Percentiles rank a stretch among this genome's conserved stretches.
Evolutionary conservation across 35 echinoderm and acorn worm species (phyloP).

Genomic region (Heliocidaris erythrogramma): DNA sequence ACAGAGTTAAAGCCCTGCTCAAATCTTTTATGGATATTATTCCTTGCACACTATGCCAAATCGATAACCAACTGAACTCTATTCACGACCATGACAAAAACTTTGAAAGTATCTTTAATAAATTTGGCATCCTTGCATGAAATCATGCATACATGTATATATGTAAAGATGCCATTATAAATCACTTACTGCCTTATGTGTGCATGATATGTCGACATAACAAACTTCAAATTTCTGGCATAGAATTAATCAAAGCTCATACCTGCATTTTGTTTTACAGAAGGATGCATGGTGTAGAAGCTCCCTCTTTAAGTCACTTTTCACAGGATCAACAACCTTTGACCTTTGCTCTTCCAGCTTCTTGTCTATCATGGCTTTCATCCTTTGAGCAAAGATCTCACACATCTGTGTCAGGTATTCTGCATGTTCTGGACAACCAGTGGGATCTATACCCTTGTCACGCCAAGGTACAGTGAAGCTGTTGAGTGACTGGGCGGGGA

Average conservation of each 20-base stretch:
- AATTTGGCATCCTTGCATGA: no score
- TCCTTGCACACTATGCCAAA: no score
- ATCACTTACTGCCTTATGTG: no score
- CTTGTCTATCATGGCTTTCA: conserved; percentile 73
- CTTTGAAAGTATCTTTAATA: no score
- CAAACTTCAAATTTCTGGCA: background rate
- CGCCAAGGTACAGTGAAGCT: conserved; percentile 73
- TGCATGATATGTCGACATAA: background rate
- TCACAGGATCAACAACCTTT: conserved; percentile 33
- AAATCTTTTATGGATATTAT: no score
- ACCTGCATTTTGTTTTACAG: conserved; percentile 83
- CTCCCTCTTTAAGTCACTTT: conserved; percentile 60
- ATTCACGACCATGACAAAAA: no score
- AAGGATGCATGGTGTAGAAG: conserved; percentile 78
- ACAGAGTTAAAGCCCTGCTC: no score
- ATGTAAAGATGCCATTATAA: no score
- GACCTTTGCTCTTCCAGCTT: conserved; percentile 64
- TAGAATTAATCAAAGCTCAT: background rate
- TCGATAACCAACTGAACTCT: no score
- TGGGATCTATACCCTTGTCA: conserved; percentile 68
- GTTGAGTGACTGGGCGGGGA: conserved; percentile 49
- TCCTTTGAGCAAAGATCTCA: conserved; percentile 59
- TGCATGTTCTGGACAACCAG: conserved; percentile 46
- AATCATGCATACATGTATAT: no score
- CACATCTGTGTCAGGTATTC: conserved; percentile 69